These are phyloP conservation scores for Drosophila suzukii DNA, from an alignment of 1,140 invertebrate genomes.

Conservation along the genomic window DNA sequence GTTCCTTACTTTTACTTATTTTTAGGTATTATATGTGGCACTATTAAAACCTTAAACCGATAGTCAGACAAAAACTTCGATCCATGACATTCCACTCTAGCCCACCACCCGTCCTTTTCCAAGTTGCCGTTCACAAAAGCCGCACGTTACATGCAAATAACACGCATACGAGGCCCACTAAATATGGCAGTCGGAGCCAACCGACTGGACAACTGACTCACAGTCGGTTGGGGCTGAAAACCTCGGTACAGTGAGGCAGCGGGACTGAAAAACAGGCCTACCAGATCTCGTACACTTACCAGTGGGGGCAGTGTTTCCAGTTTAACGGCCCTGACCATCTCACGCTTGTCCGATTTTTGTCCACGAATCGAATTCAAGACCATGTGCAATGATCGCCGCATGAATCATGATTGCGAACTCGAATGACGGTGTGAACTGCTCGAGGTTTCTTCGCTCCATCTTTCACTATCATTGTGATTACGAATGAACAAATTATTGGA, in stretches of 20 bases:
- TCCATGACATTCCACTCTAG: slow-evolving; percentile 13
- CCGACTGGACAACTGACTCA: slow-evolving; percentile 38
- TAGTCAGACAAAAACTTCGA: neutral
- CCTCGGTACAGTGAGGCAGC: slow-evolving; percentile 11
- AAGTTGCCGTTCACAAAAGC: slow-evolving; percentile 17
- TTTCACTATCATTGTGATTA: slow-evolving; percentile 31
- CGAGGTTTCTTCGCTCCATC: slow-evolving; percentile 22
- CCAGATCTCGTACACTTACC: neutral
- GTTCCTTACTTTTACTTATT: no score
- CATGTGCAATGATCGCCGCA: slow-evolving; percentile 41
- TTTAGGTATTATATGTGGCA: no score
- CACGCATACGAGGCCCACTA: slow-evolving; percentile 35
- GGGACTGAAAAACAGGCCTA: slow-evolving; percentile 42
- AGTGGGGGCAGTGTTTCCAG: slow-evolving; percentile 29
- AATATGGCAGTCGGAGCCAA: slow-evolving; percentile 34
- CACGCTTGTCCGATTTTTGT: slow-evolving; percentile 52
- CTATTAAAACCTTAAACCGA: no score
- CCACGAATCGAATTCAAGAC: slow-evolving; percentile 53
- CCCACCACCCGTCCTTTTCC: slow-evolving; percentile 17
- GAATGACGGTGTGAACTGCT: slow-evolving; percentile 30
- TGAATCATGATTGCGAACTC: slow-evolving; percentile 9
- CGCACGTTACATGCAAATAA: slow-evolving; percentile 60
- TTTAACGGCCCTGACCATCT: slow-evolving; percentile 68
- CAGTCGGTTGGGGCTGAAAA: slow-evolving; percentile 17
- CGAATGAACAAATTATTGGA: slow-evolving; percentile 30